Evolutionary conservation across 2,888 invertebrate species (phyloP).

Genomic region (Lepidocyrtinus sp.): DNA sequence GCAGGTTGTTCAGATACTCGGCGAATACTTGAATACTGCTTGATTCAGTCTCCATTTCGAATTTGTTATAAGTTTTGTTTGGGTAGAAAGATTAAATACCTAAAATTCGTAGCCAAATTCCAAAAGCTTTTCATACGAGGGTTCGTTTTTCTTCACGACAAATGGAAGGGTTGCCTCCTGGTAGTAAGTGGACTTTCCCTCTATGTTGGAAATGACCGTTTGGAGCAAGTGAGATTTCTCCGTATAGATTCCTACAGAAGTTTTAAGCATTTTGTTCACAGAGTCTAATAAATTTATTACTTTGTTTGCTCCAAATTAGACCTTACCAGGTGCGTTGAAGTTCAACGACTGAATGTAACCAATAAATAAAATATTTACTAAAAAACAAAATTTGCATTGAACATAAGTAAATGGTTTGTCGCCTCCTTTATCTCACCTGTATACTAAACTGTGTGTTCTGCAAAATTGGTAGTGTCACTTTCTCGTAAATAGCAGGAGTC

Average conservation of each 20-base stretch:
- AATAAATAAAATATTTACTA: slow-evolving; percentile 99
- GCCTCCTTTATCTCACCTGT: slow-evolving; percentile 79
- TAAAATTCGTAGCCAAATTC: slow-evolving; percentile 75
- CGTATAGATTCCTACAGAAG: slow-evolving; percentile 84
- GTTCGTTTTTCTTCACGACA: slow-evolving; percentile 83
- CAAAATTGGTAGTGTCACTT: slow-evolving; percentile 84
- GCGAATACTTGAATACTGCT: slow-evolving; percentile 57
- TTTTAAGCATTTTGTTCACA: no score
- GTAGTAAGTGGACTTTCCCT: slow-evolving; percentile 87
- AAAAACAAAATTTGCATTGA: slow-evolving; percentile 24
- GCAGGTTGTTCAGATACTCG: slow-evolving; percentile 67
- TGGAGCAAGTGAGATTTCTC: slow-evolving; percentile 91
- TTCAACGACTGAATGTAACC: slow-evolving; percentile 82
- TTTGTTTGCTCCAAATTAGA: no score
- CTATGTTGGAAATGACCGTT: slow-evolving; percentile 92
- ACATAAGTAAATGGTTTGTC: no score
- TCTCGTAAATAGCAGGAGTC: slow-evolving; percentile 85
- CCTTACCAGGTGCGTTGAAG: slow-evolving; percentile 82
- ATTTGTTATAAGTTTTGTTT: slow-evolving; percentile 70
- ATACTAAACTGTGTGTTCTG: slow-evolving; percentile 82
- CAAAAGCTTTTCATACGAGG: slow-evolving; percentile 79
- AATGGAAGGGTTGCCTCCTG: slow-evolving; percentile 86
- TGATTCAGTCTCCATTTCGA: slow-evolving; percentile 12
- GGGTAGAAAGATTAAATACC: no score
- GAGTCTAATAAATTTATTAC: no score